A percentile compares a stretch with the other conserved stretches of the same genome.
Conservation (phyloP, 2,888 invertebrate species). For the Amiota mariae region DNA sequence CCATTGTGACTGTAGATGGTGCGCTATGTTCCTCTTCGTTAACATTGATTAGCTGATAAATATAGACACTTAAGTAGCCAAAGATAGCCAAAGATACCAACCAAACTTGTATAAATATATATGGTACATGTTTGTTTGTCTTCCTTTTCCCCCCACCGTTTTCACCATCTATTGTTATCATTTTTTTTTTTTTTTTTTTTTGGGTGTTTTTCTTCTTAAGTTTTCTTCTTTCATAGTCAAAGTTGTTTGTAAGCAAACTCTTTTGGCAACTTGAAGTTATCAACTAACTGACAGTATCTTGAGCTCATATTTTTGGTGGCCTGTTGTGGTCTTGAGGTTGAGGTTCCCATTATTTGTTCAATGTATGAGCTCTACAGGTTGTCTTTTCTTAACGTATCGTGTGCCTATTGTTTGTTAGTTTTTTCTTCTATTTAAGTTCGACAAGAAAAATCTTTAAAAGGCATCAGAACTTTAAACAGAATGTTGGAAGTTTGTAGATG, state of each 20-base stretch:
- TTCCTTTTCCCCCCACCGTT: not conserved
- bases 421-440: not conserved
- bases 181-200: not conserved
- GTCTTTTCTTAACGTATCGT: slow-evolving; percentile 27
- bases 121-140: slow-evolving; percentile 18
- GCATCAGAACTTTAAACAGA: slow-evolving; percentile 1
- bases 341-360: slow-evolving; percentile 23
- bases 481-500: too few relatives aligned
- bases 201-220: not conserved
- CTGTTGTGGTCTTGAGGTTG: too few relatives aligned
- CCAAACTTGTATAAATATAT: slow-evolving; percentile 24
- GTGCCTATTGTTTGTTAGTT: not conserved
- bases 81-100: not conserved
- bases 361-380: slow-evolving; percentile 24
- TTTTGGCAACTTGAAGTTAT: not conserved
- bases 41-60: slow-evolving; percentile 6
- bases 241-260: not conserved
- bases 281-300: not conserved
- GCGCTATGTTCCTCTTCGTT: not conserved
- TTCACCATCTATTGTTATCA: not conserved
- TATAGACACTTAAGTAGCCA: not conserved
- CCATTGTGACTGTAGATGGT: not conserved
- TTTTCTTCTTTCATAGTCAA: not conserved
- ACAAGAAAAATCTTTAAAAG: not conserved
- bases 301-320: too few relatives aligned